Percentiles rank a stretch among this genome's conserved stretches.
phyloP scores from a whole-genome alignment of 2,113 vertebrate species.

The Recurvirostra avosetta region DNA sequence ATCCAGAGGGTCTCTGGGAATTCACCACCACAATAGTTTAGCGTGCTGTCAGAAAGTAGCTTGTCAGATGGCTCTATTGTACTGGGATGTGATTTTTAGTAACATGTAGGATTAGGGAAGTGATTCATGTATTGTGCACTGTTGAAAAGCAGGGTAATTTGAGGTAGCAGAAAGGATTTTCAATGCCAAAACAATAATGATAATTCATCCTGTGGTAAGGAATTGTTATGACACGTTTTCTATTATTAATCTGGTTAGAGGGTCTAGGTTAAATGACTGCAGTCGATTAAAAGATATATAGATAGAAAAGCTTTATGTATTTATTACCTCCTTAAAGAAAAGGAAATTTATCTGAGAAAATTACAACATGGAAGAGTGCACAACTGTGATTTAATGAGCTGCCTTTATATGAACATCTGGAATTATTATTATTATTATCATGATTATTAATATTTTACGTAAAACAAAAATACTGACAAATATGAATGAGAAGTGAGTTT shows the following conservation, averaged over 20 bases:
- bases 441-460: constrained; percentile 34
- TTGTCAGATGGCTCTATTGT: constrained; percentile 56
- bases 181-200: constrained; percentile 64
- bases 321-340: constrained; percentile 64
- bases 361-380: constrained; percentile 4
- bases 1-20: constrained; percentile 46
- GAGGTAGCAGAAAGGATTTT: constrained; percentile 64
- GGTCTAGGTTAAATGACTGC: constrained; percentile 64
- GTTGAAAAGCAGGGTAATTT: constrained; percentile 62
- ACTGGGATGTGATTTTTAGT: constrained; percentile 35
- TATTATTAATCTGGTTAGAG: constrained; percentile 67
- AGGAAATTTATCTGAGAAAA: constrained; percentile 58
- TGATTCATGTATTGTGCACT: constrained; percentile 59
- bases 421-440: neutral
- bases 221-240: constrained; percentile 71
- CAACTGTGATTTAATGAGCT: constrained; percentile 34
- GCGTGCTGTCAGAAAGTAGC: constrained; percentile 40
- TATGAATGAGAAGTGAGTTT: neutral
- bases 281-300: constrained; percentile 67
- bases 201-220: constrained; percentile 61
- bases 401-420: constrained; percentile 14
- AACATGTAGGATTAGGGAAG: constrained; percentile 58
- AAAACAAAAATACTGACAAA: neutral
- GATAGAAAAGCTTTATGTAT: constrained; percentile 45
- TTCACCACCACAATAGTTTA: constrained; percentile 15